A percentile compares a stretch with the other conserved stretches of the same genome.
Conservation (phyloP, 2,113 vertebrate species). For the Oryzias melastigma region DNA sequence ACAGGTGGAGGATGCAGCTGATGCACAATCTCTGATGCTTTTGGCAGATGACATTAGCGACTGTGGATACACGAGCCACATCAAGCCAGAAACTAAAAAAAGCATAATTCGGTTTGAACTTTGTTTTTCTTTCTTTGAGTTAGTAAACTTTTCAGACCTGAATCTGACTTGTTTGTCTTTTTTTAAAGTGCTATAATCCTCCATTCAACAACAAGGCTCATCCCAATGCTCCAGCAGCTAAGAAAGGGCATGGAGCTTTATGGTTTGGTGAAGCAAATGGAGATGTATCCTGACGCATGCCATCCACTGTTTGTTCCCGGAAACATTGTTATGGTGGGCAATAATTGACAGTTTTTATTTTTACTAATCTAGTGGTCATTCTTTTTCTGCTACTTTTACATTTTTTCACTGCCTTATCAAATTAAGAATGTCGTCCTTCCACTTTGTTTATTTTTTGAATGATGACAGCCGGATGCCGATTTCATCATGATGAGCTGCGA, state of each 20-base stretch:
- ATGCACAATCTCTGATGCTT: background rate
- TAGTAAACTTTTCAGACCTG: background rate
- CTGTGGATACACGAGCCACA: slow-evolving; percentile 4
- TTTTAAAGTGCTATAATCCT: background rate
- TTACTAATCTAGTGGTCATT: no score
- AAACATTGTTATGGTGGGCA: no score
- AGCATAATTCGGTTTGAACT: background rate
- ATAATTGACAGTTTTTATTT: no score
- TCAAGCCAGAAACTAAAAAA: background rate
- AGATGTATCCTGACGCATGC: no score
- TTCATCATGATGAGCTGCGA: slow-evolving; percentile 1
- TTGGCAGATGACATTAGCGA: background rate
- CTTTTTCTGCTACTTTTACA: no score
- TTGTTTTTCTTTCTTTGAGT: background rate
- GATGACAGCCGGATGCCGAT: background rate
- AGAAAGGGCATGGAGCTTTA: slow-evolving; percentile 1
- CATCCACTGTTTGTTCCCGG: no score
- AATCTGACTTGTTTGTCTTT: background rate
- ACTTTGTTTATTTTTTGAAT: background rate
- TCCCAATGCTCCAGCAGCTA: slow-evolving; percentile 1
- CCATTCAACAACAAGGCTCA: slow-evolving; percentile 5
- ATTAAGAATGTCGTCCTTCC: background rate
- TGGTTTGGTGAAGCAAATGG: background rate
- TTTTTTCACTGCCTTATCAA: no score
- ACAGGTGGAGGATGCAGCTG: no score